A percentile compares a stretch with the other conserved stretches of the same genome.
phyloP scores from a whole-genome alignment of 2,113 vertebrate species.

The Nannospalax galili region DNA sequence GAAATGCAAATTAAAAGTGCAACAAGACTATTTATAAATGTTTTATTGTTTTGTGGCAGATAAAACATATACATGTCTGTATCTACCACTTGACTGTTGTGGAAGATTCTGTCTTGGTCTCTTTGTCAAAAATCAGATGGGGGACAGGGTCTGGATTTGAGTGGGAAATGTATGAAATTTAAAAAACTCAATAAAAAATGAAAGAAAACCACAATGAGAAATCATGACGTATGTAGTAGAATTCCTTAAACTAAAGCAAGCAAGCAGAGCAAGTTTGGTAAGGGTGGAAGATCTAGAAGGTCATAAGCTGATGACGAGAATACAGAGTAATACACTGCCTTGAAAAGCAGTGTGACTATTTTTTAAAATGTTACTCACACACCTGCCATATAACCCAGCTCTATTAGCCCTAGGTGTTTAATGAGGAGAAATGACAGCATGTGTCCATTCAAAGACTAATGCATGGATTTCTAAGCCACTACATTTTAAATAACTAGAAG shows the following conservation, averaged over 20 bases:
- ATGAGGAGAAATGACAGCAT: not conserved
- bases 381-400: not conserved
- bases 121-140: no score
- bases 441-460: not conserved
- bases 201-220: not conserved
- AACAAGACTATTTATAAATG: no score
- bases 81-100: no score
- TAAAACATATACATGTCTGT: no score
- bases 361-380: not conserved
- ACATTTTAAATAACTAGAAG: constrained; percentile 5
- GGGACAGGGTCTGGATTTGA: no score
- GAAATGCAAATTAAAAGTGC: not conserved
- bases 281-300: not conserved
- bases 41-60: no score
- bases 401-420: not conserved
- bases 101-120: no score
- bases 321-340: not conserved
- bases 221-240: not conserved
- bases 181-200: no score
- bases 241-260: not conserved
- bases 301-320: not conserved
- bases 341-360: not conserved
- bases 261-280: not conserved
- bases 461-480: not conserved
- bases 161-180: no score